Evolutionary conservation across 2,797 vertebrate species (phyloP), one percentile per base, ranked within the genome.

Genomic region (Danio albolineatus): DNA sequence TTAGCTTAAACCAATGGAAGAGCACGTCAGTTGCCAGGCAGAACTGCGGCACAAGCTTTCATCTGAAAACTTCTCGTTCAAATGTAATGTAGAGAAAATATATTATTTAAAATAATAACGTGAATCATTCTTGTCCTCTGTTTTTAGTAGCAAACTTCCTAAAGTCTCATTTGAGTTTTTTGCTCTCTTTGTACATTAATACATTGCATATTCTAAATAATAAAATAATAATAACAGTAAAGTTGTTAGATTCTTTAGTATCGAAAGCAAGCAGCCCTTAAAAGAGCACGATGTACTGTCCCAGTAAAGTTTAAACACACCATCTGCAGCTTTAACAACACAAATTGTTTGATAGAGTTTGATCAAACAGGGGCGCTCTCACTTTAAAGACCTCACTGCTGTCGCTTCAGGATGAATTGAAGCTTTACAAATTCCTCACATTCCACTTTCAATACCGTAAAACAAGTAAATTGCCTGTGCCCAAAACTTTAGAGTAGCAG

Each of bases 1-100:
- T 94, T 88, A 88, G 90, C 87, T 85, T 87, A 90, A 93, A 92
- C 96, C 96, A 96, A 97, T 96, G 87, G 92, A 89, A 88, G 88
- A 62, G 86, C 91, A 88, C 90, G 89, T 89, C 92, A 96, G 97
- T 97, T 97, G 95, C 96, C 91, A 96, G 95, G 96, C 96, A 97
- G 96, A 97, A 92, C 91, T 94, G 56, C 79, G 85, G 84, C 64
- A 79, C 83, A 89, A 92, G 90, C 91, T 91, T 86, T 90, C 85
- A 87, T 79, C 76, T 88, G 38, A 84, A 53, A 65, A 56, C 16
- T 69, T 19, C 75, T 49, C 43, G 6, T 48, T 36, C 4, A 43
- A 53, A 38, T 17, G 19, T 62, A n/a, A 43, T 49, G 88, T 83
- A 83, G 88, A 87, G 70, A 84, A 46, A 79, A 83, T 8, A 10